Evolutionary conservation across 2,113 vertebrate genomes (phyloP), one percentile per base, ranked within the genome.

Genomic region (Actenoides hombroni): DNA sequence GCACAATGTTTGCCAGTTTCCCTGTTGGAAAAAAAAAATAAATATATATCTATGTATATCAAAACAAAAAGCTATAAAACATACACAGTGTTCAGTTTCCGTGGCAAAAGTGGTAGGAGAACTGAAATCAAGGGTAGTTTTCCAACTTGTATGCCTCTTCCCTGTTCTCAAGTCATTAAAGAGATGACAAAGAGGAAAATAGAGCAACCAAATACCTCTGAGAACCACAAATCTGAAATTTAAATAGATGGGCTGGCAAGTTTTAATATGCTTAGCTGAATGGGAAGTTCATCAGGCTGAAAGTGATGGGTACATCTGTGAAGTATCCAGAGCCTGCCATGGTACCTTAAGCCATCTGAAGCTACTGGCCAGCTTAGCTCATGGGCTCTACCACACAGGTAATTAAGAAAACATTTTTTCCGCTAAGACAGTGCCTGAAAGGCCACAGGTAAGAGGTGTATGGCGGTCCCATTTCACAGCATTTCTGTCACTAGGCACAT

Each of bases 161-260:
- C 31, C 79, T 15, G 14, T 42, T 68, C 64, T 88, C 68, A 80
- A 95, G 63, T 60, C 67, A 60, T 80, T 80, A 67, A 69, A 70
- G 68, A 93, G 71, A 78, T 74, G 71, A 63, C 71, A 75, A 70
- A 77, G 44, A 85, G 77, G 46, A 83, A 90, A 93, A 94, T 4
- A 54, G 85, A 94, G 40, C 23, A 86, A 75, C 48, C 28, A 87
- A 80, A 82, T 91, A 49, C 75, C 78, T 92, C 82, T 93, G 71
- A 96, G 79, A 93, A 71, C 33, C 51, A 88, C 54, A 88, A 83
- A 94, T 93, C 60, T 95, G 85, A 81, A 92, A 90, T 95, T 69
- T 82, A 92, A 92, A 76, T 87, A 42, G 28, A 69, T 53, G 24
- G 88, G 28, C 78, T 94, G 70, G 37, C 49, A 82, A 89, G 64